These are phyloP conservation scores for Chaetorhynchus papuensis DNA, from an alignment of 2,113 vertebrate species.

Conservation along the genomic window DNA sequence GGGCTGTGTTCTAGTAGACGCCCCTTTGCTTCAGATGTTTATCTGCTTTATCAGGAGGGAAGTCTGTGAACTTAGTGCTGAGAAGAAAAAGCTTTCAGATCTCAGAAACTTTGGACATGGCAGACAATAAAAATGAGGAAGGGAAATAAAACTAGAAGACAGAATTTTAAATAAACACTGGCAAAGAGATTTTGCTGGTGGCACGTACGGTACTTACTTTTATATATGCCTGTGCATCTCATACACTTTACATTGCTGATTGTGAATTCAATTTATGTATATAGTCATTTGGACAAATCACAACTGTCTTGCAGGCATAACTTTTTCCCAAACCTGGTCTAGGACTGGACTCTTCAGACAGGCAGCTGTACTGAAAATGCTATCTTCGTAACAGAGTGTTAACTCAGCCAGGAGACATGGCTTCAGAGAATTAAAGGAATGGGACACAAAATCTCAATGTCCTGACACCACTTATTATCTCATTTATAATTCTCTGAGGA, in stretches of 20 bases:
- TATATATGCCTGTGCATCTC: not conserved
- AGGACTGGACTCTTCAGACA: not conserved
- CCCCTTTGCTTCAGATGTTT: not conserved
- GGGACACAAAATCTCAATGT: not conserved
- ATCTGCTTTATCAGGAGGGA: not conserved
- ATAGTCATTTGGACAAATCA: not conserved
- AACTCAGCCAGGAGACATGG: not conserved
- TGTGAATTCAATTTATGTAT: not conserved
- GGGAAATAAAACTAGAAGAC: not conserved
- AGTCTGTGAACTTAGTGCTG: not conserved
- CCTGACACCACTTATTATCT: not conserved
- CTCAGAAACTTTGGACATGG: not conserved
- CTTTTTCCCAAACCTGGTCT: not conserved
- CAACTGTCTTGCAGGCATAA: not conserved
- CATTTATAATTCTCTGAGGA: not conserved
- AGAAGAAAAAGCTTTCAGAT: not conserved
- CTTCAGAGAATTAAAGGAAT: not conserved
- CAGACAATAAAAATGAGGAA: not conserved
- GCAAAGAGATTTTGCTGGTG: not conserved
- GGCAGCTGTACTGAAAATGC: not conserved
- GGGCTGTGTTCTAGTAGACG: not conserved
- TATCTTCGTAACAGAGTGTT: not conserved
- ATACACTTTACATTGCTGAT: not conserved
- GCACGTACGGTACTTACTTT: not conserved
- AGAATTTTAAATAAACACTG: not conserved